A percentile compares a stretch with the other conserved stretches of the same genome.
Evolutionary conservation across 2,113 vertebrate species (phyloP).

Genomic region (Sylvicapra grimmia): DNA sequence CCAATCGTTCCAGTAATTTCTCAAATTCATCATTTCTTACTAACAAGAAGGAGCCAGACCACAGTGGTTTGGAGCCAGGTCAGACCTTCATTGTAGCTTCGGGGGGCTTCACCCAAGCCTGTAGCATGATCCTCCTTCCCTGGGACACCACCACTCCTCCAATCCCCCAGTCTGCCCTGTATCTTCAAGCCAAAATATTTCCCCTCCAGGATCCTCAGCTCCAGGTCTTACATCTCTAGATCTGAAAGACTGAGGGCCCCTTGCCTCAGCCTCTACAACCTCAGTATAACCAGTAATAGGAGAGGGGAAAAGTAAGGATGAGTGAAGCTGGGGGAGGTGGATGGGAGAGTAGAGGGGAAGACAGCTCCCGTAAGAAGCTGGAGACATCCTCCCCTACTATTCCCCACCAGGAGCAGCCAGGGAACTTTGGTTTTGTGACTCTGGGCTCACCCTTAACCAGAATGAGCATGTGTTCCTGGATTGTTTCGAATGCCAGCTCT

Average conservation of each 20-base stretch:
- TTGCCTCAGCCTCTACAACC: background rate
- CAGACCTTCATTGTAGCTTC: conserved; percentile 57
- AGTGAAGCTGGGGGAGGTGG: background rate
- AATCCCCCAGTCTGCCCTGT: background rate
- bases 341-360: background rate
- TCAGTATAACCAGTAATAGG: background rate
- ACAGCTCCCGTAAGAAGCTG: background rate
- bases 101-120: conserved; percentile 40
- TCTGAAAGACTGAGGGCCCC: background rate
- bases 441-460: background rate
- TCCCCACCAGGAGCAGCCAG: background rate
- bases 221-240: background rate
- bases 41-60: conserved; percentile 69
- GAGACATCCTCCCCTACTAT: background rate
- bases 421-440: background rate
- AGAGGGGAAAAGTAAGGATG: background rate
- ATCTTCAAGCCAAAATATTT: conserved; percentile 34
- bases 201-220: background rate
- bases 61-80: conserved; percentile 68
- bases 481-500: background rate
- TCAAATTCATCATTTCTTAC: conserved; percentile 65
- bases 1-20: conserved; percentile 60
- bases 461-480: background rate
- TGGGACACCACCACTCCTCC: background rate
- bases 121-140: conserved; percentile 24